A percentile compares a stretch with the other conserved stretches of the same genome.
phyloP scores from a whole-genome alignment of 1,140 invertebrate genomes.

The Globodera ellingtonae region DNA sequence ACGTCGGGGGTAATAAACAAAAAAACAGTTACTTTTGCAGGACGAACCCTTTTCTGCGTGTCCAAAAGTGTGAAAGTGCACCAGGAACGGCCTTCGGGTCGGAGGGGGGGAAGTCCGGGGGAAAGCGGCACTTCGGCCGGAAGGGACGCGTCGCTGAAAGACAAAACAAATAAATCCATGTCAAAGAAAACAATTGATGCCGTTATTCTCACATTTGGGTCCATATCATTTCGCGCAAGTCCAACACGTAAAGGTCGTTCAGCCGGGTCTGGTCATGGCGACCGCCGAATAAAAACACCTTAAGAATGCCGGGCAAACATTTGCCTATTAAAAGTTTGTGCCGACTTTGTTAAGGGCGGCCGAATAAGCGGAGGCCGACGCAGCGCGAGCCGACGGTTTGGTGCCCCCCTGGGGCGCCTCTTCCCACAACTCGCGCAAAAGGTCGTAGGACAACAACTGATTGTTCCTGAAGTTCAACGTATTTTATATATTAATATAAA shows the following conservation, averaged over 20 bases:
- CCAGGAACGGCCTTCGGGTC: constrained; percentile 23
- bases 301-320: background rate
- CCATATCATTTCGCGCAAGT: constrained; percentile 15
- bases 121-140: background rate
- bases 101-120: background rate
- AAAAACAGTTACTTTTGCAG: background rate
- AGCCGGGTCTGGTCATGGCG: constrained; percentile 25
- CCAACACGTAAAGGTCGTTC: constrained; percentile 21
- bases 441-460: constrained; percentile 24
- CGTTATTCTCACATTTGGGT: constrained; percentile 16
- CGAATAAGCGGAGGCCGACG: constrained; percentile 8
- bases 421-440: constrained; percentile 11
- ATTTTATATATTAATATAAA: too few species aligned
- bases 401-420: constrained; percentile 14
- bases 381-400: constrained; percentile 18
- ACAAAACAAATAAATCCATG: background rate
- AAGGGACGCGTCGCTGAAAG: background rate
- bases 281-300: constrained; percentile 27
- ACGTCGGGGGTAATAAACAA: background rate
- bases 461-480: too few species aligned
- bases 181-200: background rate
- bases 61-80: constrained; percentile 21
- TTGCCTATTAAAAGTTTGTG: background rate
- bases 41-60: constrained; percentile 11
- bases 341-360: constrained; percentile 12